Evolutionary conservation across 2,888 invertebrate genomes (phyloP), one percentile per base, ranked within the genome.

Genomic region (Parasteatoda lunata): DNA sequence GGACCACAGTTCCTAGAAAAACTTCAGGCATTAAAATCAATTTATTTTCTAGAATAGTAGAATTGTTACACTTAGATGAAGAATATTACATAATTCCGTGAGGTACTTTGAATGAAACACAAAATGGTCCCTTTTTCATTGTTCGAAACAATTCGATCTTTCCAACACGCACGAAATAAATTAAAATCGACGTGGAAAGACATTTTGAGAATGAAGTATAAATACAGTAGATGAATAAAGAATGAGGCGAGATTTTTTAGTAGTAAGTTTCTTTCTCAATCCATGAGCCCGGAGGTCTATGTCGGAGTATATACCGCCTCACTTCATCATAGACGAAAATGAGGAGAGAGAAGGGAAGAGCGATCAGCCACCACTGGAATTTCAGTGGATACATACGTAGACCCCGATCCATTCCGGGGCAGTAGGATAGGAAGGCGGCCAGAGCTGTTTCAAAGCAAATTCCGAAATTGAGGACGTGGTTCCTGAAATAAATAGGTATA

Each of bases 241-340:
- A 13, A 47, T 5, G n/a, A 49, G 8, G 49, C 49, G n/a, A 15
- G 70, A 70, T 59, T 8, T 5, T n/a, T 89, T 78, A 90, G 90
- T 98, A 98, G 94, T 98, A 99, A 93, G 98, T 99, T 94, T 99
- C 98, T 93, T 96, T 96, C 94, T 99, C 98, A 92, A 99, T 95
- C 97, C 98, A 99, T 92, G 98, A 98, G 92, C 98, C 98, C 90
- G 98, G 98, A 93, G 97, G 96, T 94, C 97, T 96, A 94, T 97
- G 96, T 88, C 98, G 96, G 92, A 98, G 94, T 93, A 98, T 97
- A 94, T 97, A 97, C 93, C 98, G 96, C 93, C 98, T 95, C 92
- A 96, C 95, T 94, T 99, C 99, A 93, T 99, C 99, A 94, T 98
- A 99, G 93, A 98, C 95, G 95, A 98, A 98, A 94, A 99, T 98